Evolutionary conservation across 2,888 invertebrate species (phyloP).

Genomic region (Agrotis exclamationis): DNA sequence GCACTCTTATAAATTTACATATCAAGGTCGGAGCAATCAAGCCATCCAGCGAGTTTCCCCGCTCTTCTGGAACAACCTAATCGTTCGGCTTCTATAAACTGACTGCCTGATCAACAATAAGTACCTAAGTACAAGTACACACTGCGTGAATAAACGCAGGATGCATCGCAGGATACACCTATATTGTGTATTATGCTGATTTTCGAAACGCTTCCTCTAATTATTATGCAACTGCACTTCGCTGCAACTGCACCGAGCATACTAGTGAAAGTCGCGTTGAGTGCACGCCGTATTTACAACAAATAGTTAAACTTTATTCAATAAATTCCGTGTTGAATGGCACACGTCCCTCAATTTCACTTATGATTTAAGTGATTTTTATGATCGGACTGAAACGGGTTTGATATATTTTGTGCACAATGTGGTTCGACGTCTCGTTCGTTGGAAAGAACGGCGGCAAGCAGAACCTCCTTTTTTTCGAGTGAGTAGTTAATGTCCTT

Average conservation of each 20-base stretch:
- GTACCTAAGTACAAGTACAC: neutral
- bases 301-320: slow-evolving; percentile 50
- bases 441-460: slow-evolving; percentile 77
- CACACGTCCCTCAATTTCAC: slow-evolving; percentile 65
- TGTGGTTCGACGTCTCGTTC: slow-evolving; percentile 83
- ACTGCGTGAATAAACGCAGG: slow-evolving; percentile 70
- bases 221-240: slow-evolving; percentile 71
- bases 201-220: slow-evolving; percentile 83
- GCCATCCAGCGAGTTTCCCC: slow-evolving; percentile 27
- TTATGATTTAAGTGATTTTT: slow-evolving; percentile 69
- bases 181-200: slow-evolving; percentile 72
- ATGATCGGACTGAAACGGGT: slow-evolving; percentile 59
- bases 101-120: slow-evolving; percentile 15
- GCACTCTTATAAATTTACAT: slow-evolving; percentile 3
- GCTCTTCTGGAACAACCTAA: slow-evolving; percentile 21
- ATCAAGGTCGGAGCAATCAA: slow-evolving; percentile 31
- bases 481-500: slow-evolving; percentile 74
- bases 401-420: slow-evolving; percentile 58
- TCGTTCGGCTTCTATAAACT: neutral
- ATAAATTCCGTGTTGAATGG: slow-evolving; percentile 51
- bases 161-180: slow-evolving; percentile 76
- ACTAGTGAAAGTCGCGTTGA: slow-evolving; percentile 77
- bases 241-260: slow-evolving; percentile 35
- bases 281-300: slow-evolving; percentile 54
- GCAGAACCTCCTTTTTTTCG: slow-evolving; percentile 78